Percentiles rank a stretch among this genome's conserved stretches.
These are phyloP conservation scores for Pogonophryne albipinna DNA, from an alignment of 2,797 vertebrate genomes.

Conservation along the genomic window DNA sequence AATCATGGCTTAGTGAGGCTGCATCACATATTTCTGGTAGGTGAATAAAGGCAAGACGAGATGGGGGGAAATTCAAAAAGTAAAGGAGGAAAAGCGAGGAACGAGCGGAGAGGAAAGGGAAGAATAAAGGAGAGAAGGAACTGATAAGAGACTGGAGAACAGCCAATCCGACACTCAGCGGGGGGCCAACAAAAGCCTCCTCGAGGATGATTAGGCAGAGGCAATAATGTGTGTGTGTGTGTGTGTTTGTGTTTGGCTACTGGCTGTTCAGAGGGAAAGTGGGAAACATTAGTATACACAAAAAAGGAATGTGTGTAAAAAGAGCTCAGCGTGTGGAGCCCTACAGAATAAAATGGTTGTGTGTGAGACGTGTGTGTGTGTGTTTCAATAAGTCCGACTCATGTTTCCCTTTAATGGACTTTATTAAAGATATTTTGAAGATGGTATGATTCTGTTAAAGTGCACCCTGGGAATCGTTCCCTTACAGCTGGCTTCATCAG, in stretches of 20 bases:
- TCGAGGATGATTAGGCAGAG: slow-evolving; percentile 63
- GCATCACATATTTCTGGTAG: neutral
- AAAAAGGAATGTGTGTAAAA: neutral
- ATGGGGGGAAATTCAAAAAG: neutral
- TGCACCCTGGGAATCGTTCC: slow-evolving; percentile 69
- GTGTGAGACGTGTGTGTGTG: neutral
- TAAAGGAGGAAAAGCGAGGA: neutral
- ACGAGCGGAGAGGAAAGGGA: neutral
- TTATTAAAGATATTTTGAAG: slow-evolving; percentile 80
- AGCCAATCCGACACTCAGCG: slow-evolving; percentile 58
- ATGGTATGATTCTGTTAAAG: slow-evolving; percentile 83
- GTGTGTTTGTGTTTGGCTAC: slow-evolving; percentile 18
- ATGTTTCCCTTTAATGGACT: slow-evolving; percentile 69
- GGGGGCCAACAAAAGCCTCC: slow-evolving; percentile 62
- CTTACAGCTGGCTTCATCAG: slow-evolving; percentile 55
- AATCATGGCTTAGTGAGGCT: slow-evolving; percentile 1
- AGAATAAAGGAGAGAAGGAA: slow-evolving; percentile 3
- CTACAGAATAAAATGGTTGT: neutral
- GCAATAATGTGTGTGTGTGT: slow-evolving; percentile 39
- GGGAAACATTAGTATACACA: neutral
- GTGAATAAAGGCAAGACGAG: neutral
- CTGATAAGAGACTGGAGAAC: slow-evolving; percentile 35
- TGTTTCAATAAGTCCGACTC: slow-evolving; percentile 42
- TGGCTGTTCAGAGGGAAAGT: neutral
- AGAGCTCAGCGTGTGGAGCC: neutral